Evolutionary conservation across 2,888 invertebrate genomes (phyloP), one percentile per base, ranked within the genome.

Genomic region (Eudemis profundana): DNA sequence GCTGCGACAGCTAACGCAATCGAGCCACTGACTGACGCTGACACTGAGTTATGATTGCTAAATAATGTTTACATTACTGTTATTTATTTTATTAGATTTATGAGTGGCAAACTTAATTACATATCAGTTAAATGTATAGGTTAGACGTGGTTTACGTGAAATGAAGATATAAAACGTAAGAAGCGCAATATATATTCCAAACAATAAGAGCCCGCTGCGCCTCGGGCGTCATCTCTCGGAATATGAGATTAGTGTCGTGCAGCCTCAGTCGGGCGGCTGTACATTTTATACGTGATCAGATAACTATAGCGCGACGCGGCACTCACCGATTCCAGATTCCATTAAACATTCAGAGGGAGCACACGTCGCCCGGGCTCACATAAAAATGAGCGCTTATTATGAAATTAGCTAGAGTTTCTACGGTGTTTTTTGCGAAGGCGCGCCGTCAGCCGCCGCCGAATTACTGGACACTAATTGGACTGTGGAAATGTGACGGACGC

Each of bases 301-400:
- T 81, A 74, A 74, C 76, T 74, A 69, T 72, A 71, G 72, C 56
- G 51, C 63, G 71, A 73, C 70, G 78, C 76, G 76, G 74, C 74
- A 70, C 78, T 79, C 79, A 71, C 80, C 79, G 81, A 79, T 81
- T 83, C 85, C 74, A 78, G 78, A 82, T 82, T 79, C 74, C 84
- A 90, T 92, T 85, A 91, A 91, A 89, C 81, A 90, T 92, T 90
- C 88, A 90, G 71, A 67, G 77, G 74, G 69, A 81, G 77, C 82
- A 83, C 82, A 86, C 84, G 82, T 84, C 84, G 79, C 80, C 72
- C 72, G 83, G 80, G 70, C 84, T 85, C 82, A 89, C 87, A 87
- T 90, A 92, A 91, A 92, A 92, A 92, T 92, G 87, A 89, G 85
- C 85, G 83, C 84, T 86, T 91, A 87, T 92, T 90, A 91, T 89